Percentiles rank a stretch among this genome's conserved stretches.
These are phyloP conservation scores for Synergus gifuensis DNA, from an alignment of 2,888 invertebrate genomes.

Conservation along the genomic window DNA sequence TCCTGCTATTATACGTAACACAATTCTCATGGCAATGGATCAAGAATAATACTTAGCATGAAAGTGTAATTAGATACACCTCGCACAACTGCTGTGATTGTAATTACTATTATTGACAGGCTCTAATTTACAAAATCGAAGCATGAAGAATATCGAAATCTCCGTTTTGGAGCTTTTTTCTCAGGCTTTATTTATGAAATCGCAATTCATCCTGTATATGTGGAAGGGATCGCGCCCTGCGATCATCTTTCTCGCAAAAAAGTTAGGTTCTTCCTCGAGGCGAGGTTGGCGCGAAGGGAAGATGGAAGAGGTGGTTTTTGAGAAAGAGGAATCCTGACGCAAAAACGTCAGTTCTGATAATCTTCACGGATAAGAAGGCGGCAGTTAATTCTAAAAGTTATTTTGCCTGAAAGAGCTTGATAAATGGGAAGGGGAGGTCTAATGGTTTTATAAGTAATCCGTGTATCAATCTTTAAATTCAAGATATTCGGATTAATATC, in stretches of 20 bases:
- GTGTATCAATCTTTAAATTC: neutral
- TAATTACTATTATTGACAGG: slow-evolving; percentile 18
- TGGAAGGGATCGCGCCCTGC: slow-evolving; percentile 31
- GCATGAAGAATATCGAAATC: neutral
- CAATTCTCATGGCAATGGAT: slow-evolving; percentile 34
- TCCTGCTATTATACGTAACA: slow-evolving; percentile 2
- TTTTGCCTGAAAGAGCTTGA: slow-evolving; percentile 9
- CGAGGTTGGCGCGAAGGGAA: neutral
- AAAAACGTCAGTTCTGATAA: slow-evolving; percentile 29
- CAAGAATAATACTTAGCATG: neutral
- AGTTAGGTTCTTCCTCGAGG: slow-evolving; percentile 33
- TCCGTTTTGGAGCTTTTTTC: neutral
- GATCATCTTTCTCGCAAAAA: slow-evolving; percentile 33
- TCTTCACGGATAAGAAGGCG: slow-evolving; percentile 25
- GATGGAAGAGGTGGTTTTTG: slow-evolving; percentile 7
- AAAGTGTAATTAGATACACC: neutral
- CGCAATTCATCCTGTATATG: neutral
- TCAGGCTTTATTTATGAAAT: neutral
- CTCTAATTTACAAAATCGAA: neutral
- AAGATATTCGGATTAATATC: neutral
- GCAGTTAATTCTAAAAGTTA: slow-evolving; percentile 7
- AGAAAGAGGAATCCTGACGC: slow-evolving; percentile 31
- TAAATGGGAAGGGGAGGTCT: neutral
- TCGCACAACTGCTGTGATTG: slow-evolving; percentile 2
- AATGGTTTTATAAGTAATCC: slow-evolving; percentile 16